Percentiles rank a stretch among this genome's conserved stretches.
Conservation (phyloP, 2,113 vertebrate genomes). For the Myotis brandtii region DNA sequence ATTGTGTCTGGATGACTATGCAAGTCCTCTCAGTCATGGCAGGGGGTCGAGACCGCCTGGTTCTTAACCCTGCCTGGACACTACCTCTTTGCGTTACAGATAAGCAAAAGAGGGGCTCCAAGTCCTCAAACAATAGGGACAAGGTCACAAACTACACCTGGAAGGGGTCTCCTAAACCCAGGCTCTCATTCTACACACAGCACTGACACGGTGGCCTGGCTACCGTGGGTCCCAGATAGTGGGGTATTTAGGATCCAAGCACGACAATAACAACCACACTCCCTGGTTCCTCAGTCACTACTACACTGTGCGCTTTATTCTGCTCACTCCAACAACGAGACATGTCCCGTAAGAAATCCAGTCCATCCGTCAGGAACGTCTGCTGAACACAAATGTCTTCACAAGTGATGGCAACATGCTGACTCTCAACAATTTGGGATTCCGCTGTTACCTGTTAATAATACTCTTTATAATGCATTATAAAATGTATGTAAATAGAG, state of each 20-base stretch:
- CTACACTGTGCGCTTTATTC: not conserved
- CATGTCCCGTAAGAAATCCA: not conserved
- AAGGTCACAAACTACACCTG: not conserved
- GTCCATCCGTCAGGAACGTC: not conserved
- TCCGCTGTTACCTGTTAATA: not conserved
- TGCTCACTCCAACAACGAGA: not conserved
- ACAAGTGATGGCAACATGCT: not conserved
- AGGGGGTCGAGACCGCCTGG: not conserved
- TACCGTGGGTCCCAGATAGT: not conserved
- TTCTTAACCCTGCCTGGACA: not conserved
- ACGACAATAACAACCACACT: not conserved
- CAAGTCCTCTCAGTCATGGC: not conserved
- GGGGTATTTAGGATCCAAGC: not conserved
- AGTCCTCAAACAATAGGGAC: not conserved
- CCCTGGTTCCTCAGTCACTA: not conserved
- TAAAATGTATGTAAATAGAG: constrained; percentile 11
- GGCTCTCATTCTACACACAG: not conserved
- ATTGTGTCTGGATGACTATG: not conserved
- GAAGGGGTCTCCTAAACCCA: not conserved
- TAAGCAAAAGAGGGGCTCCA: not conserved
- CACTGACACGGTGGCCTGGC: not conserved
- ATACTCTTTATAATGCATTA: not conserved
- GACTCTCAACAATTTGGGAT: not conserved
- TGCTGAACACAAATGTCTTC: not conserved
- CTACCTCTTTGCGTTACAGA: not conserved